Percentiles rank a stretch among this genome's conserved stretches.
Evolutionary conservation across 1,140 invertebrate species (phyloP).

Genomic region (Protaetia brevitarsis): DNA sequence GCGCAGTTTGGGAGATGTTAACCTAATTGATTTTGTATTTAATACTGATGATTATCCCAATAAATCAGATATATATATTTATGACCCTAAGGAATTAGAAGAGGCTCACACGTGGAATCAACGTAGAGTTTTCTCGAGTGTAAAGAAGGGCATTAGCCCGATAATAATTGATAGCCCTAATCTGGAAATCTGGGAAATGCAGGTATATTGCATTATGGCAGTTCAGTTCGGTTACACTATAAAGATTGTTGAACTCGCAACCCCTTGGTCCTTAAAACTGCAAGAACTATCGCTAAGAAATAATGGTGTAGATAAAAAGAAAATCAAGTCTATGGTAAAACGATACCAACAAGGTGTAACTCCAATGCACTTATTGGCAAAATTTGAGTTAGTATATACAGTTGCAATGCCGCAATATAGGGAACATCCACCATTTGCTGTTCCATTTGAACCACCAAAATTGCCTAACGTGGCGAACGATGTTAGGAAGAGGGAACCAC

Average conservation of each 20-base stretch:
- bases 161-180: conserved; percentile 89
- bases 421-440: conserved; percentile 27
- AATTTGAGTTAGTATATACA: conserved; percentile 31
- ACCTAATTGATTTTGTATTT: conserved; percentile 53
- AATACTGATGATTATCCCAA: conserved; percentile 76
- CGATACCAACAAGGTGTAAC: conserved; percentile 42
- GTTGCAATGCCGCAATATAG: conserved; percentile 34
- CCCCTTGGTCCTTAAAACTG: conserved; percentile 67
- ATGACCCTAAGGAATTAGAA: conserved; percentile 54
- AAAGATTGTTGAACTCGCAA: conserved; percentile 71
- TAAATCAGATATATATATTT: conserved; percentile 60
- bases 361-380: conserved; percentile 37
- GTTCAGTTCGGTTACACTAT: conserved; percentile 67
- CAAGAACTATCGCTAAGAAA: conserved; percentile 59
- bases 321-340: conserved; percentile 66
- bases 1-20: conserved; percentile 45
- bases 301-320: conserved; percentile 61
- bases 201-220: conserved; percentile 63
- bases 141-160: conserved; percentile 62
- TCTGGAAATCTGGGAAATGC: conserved; percentile 75
- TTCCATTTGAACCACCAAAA: neutral
- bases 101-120: conserved; percentile 75
- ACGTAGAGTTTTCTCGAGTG: conserved; percentile 53
- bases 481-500: neutral
- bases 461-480: neutral